phyloP scores from a whole-genome alignment of 2,888 invertebrate species.

The Agrotis clavis region DNA sequence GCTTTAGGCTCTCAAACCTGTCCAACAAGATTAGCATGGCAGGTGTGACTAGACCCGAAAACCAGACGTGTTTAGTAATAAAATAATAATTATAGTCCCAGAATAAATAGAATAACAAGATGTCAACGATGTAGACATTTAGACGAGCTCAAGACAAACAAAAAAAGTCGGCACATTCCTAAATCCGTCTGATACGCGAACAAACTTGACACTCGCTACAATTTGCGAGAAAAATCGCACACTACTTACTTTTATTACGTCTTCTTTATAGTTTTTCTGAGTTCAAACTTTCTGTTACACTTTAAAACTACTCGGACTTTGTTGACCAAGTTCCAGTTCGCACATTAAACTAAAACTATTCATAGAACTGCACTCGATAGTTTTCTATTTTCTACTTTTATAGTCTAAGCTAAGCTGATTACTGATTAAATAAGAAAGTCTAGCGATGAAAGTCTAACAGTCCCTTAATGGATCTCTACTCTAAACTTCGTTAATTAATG shows the following conservation, averaged over 20 bases:
- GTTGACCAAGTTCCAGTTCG: slow-evolving; percentile 35
- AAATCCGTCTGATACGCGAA: slow-evolving; percentile 45
- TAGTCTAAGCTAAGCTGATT: slow-evolving; percentile 31
- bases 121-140: slow-evolving; percentile 29
- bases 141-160: slow-evolving; percentile 28
- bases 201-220: slow-evolving; percentile 52
- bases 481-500: slow-evolving; percentile 48
- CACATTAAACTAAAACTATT: slow-evolving; percentile 54
- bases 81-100: background rate
- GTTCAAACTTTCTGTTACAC: slow-evolving; percentile 43
- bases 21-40: no score
- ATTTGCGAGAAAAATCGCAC: slow-evolving; percentile 48
- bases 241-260: slow-evolving; percentile 50
- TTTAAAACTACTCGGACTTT: slow-evolving; percentile 38
- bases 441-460: slow-evolving; percentile 44
- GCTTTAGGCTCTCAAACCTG: no score
- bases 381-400: slow-evolving; percentile 24
- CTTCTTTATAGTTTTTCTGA: slow-evolving; percentile 44
- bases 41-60: no score
- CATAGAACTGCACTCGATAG: slow-evolving; percentile 43
- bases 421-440: slow-evolving; percentile 46
- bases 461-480: slow-evolving; percentile 46
- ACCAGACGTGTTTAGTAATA: background rate
- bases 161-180: slow-evolving; percentile 26
- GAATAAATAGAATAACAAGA: slow-evolving; percentile 30